phyloP scores from a whole-genome alignment of 2,113 vertebrate species.

The Piprites chloris region DNA sequence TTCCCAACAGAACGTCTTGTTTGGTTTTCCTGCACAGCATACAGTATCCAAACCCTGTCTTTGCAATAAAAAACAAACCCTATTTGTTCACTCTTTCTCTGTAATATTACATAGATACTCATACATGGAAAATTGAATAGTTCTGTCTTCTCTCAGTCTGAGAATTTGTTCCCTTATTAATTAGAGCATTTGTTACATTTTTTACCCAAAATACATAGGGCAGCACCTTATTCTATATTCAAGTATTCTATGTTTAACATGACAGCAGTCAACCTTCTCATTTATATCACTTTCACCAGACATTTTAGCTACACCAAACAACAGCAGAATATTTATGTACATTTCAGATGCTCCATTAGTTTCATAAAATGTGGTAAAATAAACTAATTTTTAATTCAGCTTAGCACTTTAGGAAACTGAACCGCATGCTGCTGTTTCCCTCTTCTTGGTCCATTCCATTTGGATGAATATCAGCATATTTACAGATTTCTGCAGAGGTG shows the following conservation, averaged over 20 bases:
- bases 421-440: background rate
- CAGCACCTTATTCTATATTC: background rate
- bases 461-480: background rate
- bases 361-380: background rate
- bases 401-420: background rate
- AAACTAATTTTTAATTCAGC: background rate
- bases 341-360: background rate
- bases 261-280: background rate
- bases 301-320: background rate
- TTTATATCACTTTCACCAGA: background rate
- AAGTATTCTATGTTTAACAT: background rate
- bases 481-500: background rate
- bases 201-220: background rate
- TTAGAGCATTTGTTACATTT: background rate
- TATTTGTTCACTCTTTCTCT: background rate
- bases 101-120: background rate
- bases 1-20: slow-evolving; percentile 45
- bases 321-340: background rate
- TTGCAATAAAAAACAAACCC: background rate
- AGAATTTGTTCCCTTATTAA: background rate
- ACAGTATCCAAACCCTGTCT: slow-evolving; percentile 2
- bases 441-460: background rate
- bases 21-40: slow-evolving; percentile 27
- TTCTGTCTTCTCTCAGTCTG: background rate
- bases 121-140: background rate